phyloP scores from a whole-genome alignment of 2,113 vertebrate species.

The Alethe diademata region DNA sequence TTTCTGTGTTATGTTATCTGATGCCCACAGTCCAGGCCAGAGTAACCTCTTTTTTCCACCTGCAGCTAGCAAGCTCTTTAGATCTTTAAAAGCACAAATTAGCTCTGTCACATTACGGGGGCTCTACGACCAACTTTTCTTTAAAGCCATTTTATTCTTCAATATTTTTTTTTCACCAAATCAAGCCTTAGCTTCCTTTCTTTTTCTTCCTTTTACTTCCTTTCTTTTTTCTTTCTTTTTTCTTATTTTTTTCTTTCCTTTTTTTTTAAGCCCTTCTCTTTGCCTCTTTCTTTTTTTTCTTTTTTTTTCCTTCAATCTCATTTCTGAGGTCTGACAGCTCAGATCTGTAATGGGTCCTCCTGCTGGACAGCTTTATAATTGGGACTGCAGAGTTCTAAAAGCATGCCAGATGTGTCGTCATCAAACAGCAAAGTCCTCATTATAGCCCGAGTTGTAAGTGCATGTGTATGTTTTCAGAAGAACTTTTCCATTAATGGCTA shows the following conservation, averaged over 20 bases:
- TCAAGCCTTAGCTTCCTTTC: not conserved
- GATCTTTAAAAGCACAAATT: conserved; percentile 46
- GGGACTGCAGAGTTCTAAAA: conserved; percentile 67
- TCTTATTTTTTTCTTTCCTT: too few relatives aligned
- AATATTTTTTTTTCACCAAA: not conserved
- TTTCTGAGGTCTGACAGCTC: conserved; percentile 16
- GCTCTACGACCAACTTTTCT: conserved; percentile 16
- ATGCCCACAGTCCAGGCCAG: not conserved
- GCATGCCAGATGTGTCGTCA: conserved; percentile 45
- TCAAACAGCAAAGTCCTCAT: conserved; percentile 62
- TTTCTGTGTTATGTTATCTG: conserved; percentile 23
- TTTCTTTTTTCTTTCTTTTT: not conserved
- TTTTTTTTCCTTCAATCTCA: conserved; percentile 43
- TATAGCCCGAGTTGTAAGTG: conserved; percentile 23
- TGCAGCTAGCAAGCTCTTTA: not conserved
- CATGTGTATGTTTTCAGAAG: conserved; percentile 51
- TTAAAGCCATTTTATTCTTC: conserved; percentile 33
- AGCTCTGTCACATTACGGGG: conserved; percentile 15
- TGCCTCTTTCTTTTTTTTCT: too few relatives aligned
- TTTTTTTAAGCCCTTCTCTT: too few relatives aligned
- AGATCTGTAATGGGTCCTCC: conserved; percentile 54
- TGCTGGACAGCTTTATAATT: conserved; percentile 69
- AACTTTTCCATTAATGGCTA: conserved; percentile 44
- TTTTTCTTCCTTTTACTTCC: not conserved
- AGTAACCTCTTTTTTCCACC: conserved; percentile 30